phyloP scores from a whole-genome alignment of 2,113 vertebrate species.

The Neogobius melanostomus region DNA sequence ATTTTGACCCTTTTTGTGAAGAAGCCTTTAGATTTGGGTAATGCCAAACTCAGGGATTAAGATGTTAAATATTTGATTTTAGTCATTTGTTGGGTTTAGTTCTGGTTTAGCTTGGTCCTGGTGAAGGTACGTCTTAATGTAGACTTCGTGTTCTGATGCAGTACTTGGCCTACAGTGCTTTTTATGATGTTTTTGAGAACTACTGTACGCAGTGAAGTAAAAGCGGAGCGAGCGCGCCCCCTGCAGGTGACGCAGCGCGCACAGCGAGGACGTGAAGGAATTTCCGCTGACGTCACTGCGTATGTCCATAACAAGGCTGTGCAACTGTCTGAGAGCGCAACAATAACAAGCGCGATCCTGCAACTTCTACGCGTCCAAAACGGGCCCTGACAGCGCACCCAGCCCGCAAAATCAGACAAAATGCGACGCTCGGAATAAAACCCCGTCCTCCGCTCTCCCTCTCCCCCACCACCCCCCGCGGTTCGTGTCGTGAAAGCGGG shows the following conservation, averaged over 20 bases:
- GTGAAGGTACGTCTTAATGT: no score
- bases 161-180: no score
- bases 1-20: no score
- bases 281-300: conserved; percentile 84
- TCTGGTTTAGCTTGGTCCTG: not conserved
- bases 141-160: no score
- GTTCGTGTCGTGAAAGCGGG: conserved; percentile 81
- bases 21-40: no score
- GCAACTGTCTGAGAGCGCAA: conserved; percentile 79
- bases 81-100: not conserved
- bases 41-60: no score
- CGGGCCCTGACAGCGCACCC: conserved; percentile 38
- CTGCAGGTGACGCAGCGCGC: conserved; percentile 45
- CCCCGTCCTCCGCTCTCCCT: conserved; percentile 81
- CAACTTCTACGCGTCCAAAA: conserved; percentile 3
- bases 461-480: conserved; percentile 73
- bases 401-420: conserved; percentile 64
- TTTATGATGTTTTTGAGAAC: no score
- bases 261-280: conserved; percentile 78
- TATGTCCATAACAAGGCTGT: conserved; percentile 74
- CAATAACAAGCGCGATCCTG: conserved; percentile 75
- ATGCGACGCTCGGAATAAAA: conserved; percentile 78
- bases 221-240: conserved; percentile 4
- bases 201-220: not conserved
- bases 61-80: no score